A percentile compares a stretch with the other conserved stretches of the same genome.
These are phyloP conservation scores for Chironomus tentans DNA, from an alignment of 2,888 invertebrate species.

Conservation along the genomic window DNA sequence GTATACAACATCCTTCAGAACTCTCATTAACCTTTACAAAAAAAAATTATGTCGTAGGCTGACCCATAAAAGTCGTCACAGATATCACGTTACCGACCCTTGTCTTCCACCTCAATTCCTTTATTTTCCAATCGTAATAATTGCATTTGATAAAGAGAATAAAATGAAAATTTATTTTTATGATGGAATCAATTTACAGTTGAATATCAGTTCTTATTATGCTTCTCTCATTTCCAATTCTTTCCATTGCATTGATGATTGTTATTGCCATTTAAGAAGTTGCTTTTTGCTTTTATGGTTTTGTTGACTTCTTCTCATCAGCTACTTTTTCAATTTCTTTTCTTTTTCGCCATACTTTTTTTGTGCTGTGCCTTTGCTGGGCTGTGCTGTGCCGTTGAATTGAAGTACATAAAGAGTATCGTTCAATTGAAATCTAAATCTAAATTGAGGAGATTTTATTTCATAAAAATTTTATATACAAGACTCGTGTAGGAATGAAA, in stretches of 20 bases:
- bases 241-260: not conserved
- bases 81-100: too few species aligned
- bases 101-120: too few species aligned
- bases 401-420: too few species aligned
- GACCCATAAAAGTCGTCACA: too few species aligned
- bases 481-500: not conserved
- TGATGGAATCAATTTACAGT: conserved; percentile 3
- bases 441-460: not conserved
- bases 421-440: not conserved
- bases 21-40: too few species aligned
- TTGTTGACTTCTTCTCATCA: conserved; percentile 13
- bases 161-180: not conserved
- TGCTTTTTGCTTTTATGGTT: conserved; percentile 11
- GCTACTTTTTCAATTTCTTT: not conserved
- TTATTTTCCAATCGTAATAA: not conserved
- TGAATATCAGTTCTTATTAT: not conserved
- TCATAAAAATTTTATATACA: not conserved
- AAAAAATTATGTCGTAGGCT: too few species aligned
- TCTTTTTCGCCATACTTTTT: not conserved
- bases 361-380: not conserved
- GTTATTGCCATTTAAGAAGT: conserved; percentile 19
- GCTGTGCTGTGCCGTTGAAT: not conserved
- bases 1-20: too few species aligned
- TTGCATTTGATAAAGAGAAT: not conserved
- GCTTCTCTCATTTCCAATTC: not conserved